A percentile compares a stretch with the other conserved stretches of the same genome.
Evolutionary conservation across 2,888 invertebrate genomes (phyloP).

Genomic region (Nemoura dubitans): DNA sequence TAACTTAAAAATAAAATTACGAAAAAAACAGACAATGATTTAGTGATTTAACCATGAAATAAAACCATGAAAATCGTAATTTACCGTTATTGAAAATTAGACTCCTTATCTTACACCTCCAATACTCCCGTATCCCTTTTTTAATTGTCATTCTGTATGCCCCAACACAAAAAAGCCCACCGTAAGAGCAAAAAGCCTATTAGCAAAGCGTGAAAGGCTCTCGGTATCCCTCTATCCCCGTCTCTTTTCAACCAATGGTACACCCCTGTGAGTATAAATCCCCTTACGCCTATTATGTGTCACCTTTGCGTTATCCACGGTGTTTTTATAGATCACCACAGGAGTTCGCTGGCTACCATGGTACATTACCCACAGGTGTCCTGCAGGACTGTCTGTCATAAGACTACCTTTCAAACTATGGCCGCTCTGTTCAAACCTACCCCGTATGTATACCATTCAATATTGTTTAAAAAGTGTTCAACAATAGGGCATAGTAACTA

Average conservation of each 20-base stretch:
- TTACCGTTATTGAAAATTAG: background rate
- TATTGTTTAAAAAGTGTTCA: slow-evolving; percentile 24
- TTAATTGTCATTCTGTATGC: background rate
- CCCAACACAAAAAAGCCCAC: background rate
- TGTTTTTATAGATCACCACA: slow-evolving; percentile 30
- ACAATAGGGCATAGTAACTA: background rate
- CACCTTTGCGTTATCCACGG: slow-evolving; percentile 27
- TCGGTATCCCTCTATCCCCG: background rate
- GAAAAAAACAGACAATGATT: background rate
- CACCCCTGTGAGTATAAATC: slow-evolving; percentile 17
- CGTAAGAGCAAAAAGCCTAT: background rate
- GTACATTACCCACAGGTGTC: slow-evolving; percentile 34
- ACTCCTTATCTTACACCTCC: slow-evolving; percentile 4
- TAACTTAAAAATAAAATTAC: background rate
- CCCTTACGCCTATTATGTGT: slow-evolving; percentile 13
- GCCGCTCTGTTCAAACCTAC: background rate
- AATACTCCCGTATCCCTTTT: slow-evolving; percentile 7
- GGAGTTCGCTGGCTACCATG: slow-evolving; percentile 20
- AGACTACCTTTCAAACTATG: background rate
- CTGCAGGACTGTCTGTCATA: background rate
- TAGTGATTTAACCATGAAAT: background rate
- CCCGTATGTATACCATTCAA: slow-evolving; percentile 16
- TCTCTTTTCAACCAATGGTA: background rate
- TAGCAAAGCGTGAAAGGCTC: background rate
- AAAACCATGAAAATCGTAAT: background rate